These are phyloP conservation scores for Orcinus orca DNA, from an alignment of 2,113 vertebrate species.

Conservation along the genomic window DNA sequence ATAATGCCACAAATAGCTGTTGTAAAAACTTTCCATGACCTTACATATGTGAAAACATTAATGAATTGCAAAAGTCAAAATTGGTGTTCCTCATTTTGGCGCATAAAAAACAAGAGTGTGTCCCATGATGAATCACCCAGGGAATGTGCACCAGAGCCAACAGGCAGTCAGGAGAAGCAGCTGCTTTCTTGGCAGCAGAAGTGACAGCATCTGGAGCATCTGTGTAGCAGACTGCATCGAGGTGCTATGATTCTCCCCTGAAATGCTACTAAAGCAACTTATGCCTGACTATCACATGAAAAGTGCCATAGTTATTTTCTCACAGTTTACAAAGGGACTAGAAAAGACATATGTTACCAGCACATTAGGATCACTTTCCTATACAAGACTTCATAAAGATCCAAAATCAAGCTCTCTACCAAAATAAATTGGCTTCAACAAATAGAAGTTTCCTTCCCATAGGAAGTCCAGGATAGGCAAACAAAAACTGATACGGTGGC, in stretches of 20 bases:
- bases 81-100: rapidly evolving
- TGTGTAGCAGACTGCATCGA: neutral
- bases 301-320: neutral
- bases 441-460: neutral
- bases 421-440: neutral
- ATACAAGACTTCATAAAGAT: neutral
- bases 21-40: constrained; percentile 27
- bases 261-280: neutral
- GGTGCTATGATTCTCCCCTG: neutral
- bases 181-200: constrained; percentile 43
- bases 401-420: neutral
- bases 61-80: constrained; percentile 42
- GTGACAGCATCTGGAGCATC: constrained; percentile 46
- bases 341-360: neutral
- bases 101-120: neutral
- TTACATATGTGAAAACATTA: neutral
- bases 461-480: neutral
- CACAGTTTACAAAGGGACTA: neutral
- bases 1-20: neutral
- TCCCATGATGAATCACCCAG: constrained; percentile 12
- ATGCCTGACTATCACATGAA: neutral
- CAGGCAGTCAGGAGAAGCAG: constrained; percentile 3
- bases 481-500: neutral
- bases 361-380: neutral
- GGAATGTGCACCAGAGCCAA: neutral